Evolutionary conservation across 2,888 invertebrate species (phyloP).

Genomic region (Dynastes grantii): DNA sequence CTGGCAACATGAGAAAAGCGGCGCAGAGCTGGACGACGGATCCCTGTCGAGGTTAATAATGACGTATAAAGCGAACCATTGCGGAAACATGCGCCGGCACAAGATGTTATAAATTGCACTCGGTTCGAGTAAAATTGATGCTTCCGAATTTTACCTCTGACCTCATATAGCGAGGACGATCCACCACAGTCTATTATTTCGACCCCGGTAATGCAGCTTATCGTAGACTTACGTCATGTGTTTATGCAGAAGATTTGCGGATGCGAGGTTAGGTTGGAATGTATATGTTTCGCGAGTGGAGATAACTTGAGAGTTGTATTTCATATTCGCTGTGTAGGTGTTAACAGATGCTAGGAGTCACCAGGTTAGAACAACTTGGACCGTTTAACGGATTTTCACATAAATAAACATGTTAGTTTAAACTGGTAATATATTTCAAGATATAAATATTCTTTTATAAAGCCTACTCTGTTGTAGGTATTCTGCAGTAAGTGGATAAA

Average conservation of each 20-base stretch:
- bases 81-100: constrained; percentile 61
- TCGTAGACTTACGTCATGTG: constrained; percentile 56
- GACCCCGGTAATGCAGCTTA: constrained; percentile 55
- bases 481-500: background rate
- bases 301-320: constrained; percentile 21
- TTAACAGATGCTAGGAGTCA: background rate
- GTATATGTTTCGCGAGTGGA: constrained; percentile 12
- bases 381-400: background rate
- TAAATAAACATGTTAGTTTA: constrained; percentile 5
- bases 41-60: constrained; percentile 60
- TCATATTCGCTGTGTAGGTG: constrained; percentile 12
- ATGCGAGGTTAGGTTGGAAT: constrained; percentile 21
- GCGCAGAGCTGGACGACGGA: constrained; percentile 52
- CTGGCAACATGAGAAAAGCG: constrained; percentile 36
- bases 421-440: background rate
- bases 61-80: constrained; percentile 63
- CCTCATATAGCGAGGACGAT: constrained; percentile 59
- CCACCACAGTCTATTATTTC: constrained; percentile 58
- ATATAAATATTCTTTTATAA: background rate
- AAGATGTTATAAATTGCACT: constrained; percentile 65
- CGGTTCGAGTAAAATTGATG: constrained; percentile 64
- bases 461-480: background rate
- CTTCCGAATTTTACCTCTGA: constrained; percentile 63
- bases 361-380: background rate
- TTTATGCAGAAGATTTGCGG: constrained; percentile 48